Conservation (phyloP, 2,888 invertebrate species). For the Alitta virens region DNA sequence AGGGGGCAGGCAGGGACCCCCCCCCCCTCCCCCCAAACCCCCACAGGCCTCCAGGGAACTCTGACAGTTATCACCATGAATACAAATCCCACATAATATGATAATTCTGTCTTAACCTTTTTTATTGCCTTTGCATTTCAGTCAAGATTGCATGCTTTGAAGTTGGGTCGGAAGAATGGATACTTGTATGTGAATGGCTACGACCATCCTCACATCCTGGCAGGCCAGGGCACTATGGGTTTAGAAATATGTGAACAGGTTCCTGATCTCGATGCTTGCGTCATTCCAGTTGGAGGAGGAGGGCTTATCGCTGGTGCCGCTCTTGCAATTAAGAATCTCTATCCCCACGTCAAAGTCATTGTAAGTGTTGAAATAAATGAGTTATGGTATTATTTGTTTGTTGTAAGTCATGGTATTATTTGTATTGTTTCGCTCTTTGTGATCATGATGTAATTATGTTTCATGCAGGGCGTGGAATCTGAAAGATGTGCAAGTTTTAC, state of each 20-base stretch:
- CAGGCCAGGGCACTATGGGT: conserved; percentile 92
- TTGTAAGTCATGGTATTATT: no score
- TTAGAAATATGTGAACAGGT: conserved; percentile 92
- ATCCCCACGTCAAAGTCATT: conserved; percentile 79
- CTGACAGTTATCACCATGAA: no score
- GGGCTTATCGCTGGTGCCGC: conserved; percentile 89
- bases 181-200: conserved; percentile 89
- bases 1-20: no score
- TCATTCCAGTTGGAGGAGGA: conserved; percentile 92
- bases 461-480: conserved; percentile 76
- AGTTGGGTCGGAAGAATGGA: conserved; percentile 69
- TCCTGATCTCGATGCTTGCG: conserved; percentile 79
- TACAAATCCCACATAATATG: no score
- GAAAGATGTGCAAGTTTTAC: conserved; percentile 87
- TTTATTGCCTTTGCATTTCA: conserved; percentile 27
- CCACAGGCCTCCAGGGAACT: no score
- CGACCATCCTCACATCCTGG: conserved; percentile 92
- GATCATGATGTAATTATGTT: no score
- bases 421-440: no score
- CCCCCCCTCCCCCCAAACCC: no score
- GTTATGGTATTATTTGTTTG: no score
- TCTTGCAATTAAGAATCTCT: conserved; percentile 81
- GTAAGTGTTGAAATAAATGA: conserved; percentile 66
- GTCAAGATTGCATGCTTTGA: conserved; percentile 78
- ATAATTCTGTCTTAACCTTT: no score